Conservation (phyloP, 2,113 vertebrate species). For the Origma solitaria region DNA sequence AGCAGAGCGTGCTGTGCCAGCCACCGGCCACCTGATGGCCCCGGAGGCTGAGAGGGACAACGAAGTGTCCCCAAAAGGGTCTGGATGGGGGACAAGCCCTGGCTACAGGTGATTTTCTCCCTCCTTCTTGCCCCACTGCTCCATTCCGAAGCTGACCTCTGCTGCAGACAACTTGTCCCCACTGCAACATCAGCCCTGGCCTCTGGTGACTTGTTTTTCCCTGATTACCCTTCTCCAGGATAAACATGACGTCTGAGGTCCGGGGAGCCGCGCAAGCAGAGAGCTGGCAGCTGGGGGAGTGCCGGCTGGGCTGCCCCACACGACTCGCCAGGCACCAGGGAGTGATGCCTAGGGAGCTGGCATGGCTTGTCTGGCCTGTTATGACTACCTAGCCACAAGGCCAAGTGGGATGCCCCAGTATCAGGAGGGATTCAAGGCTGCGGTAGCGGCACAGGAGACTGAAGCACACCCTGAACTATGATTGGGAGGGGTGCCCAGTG, state of each 20-base stretch:
- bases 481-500: background rate
- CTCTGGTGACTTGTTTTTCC: background rate
- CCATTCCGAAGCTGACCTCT: background rate
- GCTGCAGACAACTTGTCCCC: background rate
- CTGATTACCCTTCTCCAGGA: background rate
- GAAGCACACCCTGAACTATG: background rate
- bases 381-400: conserved; percentile 61
- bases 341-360: background rate
- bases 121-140: background rate
- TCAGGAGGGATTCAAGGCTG: conserved; percentile 58
- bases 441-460: background rate
- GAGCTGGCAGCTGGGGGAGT: background rate
- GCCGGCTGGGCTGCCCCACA: background rate
- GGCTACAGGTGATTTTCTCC: background rate
- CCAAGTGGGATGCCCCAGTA: background rate
- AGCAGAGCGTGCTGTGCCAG: conserved; percentile 24
- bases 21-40: conserved; percentile 58
- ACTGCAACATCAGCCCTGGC: background rate
- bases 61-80: background rate
- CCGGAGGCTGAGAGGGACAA: conserved; percentile 29
- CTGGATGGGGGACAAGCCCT: background rate
- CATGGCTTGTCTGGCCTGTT: background rate
- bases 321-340: background rate
- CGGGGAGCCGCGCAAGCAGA: fast-evolving
- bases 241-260: background rate